Evolutionary conservation across 2,113 vertebrate species (phyloP).

Genomic region (Crocuta crocuta): DNA sequence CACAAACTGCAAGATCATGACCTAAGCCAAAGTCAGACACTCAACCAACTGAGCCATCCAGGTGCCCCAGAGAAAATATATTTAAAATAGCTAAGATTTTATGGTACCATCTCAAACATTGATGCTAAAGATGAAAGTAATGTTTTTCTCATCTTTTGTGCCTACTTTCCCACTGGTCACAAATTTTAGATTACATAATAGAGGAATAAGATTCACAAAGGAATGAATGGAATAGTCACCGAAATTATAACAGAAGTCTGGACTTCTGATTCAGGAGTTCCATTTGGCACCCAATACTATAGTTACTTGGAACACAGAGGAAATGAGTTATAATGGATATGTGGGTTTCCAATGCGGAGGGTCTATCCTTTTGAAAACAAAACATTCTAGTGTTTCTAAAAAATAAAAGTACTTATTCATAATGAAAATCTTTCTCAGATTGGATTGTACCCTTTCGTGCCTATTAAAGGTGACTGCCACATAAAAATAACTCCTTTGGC

Average conservation of each 20-base stretch:
- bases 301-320: neutral
- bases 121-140: neutral
- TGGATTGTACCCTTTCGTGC: neutral
- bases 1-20: too few relatives aligned
- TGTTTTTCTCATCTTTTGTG: neutral
- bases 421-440: neutral
- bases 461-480: neutral
- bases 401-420: neutral
- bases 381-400: neutral
- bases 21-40: too few relatives aligned
- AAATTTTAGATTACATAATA: neutral
- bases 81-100: neutral
- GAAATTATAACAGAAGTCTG: neutral
- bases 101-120: neutral
- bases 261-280: neutral
- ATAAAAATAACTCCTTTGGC: neutral
- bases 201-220: neutral
- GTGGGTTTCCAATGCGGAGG: neutral
- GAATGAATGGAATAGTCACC: neutral
- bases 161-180: neutral
- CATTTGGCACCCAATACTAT: neutral
- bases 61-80: neutral
- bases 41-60: too few relatives aligned
- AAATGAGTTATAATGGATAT: neutral
- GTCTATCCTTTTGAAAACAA: neutral